A percentile compares a stretch with the other conserved stretches of the same genome.
Conservation (phyloP, 2,888 invertebrate species). For the Deilephila porcellus region DNA sequence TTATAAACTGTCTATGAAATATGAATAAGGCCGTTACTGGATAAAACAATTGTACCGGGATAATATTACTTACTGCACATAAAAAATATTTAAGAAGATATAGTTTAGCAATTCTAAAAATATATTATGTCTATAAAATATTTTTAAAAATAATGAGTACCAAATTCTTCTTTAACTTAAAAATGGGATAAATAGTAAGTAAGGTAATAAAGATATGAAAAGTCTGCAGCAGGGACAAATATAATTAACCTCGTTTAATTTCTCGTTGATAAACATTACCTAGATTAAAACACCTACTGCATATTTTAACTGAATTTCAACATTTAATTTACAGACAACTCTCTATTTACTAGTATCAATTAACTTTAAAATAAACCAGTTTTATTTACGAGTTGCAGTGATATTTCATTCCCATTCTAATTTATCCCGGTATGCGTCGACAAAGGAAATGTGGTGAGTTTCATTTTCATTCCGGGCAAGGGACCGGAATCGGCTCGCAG, state of each 20-base stretch:
- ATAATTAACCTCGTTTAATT: too few relatives aligned
- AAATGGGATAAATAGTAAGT: too few relatives aligned
- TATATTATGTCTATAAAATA: too few relatives aligned
- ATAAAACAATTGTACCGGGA: conserved; percentile 7
- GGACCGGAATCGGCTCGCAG: conserved; percentile 33
- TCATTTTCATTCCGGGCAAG: conserved; percentile 21
- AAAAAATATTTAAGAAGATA: not conserved
- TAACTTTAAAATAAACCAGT: not conserved
- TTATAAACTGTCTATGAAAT: too few relatives aligned
- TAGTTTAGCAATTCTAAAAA: too few relatives aligned
- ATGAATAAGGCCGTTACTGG: too few relatives aligned
- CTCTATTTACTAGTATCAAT: not conserved
- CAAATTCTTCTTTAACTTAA: too few relatives aligned
- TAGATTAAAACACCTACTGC: too few relatives aligned
- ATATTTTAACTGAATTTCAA: not conserved
- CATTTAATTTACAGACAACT: not conserved
- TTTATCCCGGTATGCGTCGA: conserved; percentile 27
- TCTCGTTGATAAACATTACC: too few relatives aligned
- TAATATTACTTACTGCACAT: not conserved
- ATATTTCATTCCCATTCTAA: conserved; percentile 38
- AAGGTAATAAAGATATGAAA: too few relatives aligned
- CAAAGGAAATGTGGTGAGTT: conserved; percentile 26
- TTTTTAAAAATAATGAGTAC: too few relatives aligned
- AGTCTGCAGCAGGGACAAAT: too few relatives aligned
- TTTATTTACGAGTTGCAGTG: conserved; percentile 29